Percentiles rank a stretch among this genome's conserved stretches.
These are phyloP conservation scores for Candidula unifasciata DNA, from an alignment of 2,888 invertebrate species.

Conservation along the genomic window DNA sequence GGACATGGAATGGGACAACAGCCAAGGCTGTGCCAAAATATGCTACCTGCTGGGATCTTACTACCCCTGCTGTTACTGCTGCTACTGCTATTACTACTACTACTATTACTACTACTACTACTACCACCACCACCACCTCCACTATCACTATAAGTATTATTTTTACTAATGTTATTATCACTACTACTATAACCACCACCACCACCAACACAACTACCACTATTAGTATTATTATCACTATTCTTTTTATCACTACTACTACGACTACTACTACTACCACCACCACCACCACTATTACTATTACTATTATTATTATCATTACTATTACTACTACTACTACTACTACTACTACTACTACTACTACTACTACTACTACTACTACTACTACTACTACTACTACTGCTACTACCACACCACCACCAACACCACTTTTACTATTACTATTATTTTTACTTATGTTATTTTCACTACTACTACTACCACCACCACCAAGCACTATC, in stretches of 20 bases:
- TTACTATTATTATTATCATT: constrained; percentile 11
- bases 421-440: neutral
- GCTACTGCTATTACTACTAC: constrained; percentile 21
- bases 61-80: too few relatives aligned
- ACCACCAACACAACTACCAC: neutral
- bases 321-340: neutral
- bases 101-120: constrained; percentile 25
- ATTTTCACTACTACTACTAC: neutral
- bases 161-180: neutral
- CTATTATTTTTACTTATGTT: neutral
- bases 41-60: too few relatives aligned
- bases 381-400: neutral
- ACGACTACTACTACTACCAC: neutral
- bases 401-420: neutral
- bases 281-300: constrained; percentile 12
- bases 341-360: constrained; percentile 24
- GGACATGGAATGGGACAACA: too few relatives aligned
- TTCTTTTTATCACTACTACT: neutral
- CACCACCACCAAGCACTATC: neutral
- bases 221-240: neutral
- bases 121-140: constrained; percentile 1
- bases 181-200: neutral
- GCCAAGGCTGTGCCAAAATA: too few relatives aligned
- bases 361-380: constrained; percentile 30
- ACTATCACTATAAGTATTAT: too few relatives aligned